A percentile compares a stretch with the other conserved stretches of the same genome.
Conservation (phyloP, 2,888 invertebrate genomes). For the Phengaris alcon region DNA sequence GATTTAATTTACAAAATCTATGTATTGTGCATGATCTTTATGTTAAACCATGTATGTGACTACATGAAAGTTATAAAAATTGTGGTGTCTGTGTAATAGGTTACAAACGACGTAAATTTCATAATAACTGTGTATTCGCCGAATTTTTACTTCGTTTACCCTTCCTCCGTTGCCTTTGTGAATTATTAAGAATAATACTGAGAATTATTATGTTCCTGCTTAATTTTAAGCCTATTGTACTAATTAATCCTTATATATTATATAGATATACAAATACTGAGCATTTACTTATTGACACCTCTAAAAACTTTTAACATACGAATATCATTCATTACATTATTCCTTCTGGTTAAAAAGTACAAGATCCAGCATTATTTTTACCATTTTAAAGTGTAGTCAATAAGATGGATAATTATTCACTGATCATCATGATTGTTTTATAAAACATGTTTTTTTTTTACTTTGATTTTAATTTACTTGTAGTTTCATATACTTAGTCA, state of each 20-base stretch:
- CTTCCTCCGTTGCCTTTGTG: conserved; percentile 25
- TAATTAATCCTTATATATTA: conserved; percentile 22
- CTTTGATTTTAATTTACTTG: neutral
- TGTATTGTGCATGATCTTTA: neutral
- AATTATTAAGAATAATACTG: neutral
- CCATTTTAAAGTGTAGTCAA: neutral
- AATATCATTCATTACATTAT: neutral
- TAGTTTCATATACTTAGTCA: neutral
- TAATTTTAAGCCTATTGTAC: conserved; percentile 22
- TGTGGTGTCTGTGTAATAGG: conserved; percentile 1
- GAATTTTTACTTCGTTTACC: neutral
- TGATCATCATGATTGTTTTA: neutral
- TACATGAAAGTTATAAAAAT: neutral
- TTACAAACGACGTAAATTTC: conserved; percentile 6
- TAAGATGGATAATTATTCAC: too few relatives aligned
- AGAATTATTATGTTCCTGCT: conserved; percentile 29
- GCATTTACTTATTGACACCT: conserved; percentile 15
- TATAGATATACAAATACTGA: conserved; percentile 22
- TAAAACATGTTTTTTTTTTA: neutral
- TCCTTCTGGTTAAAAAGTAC: neutral
- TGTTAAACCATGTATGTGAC: neutral
- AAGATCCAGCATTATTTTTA: conserved; percentile 4
- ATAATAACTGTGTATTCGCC: neutral
- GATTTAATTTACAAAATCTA: neutral
- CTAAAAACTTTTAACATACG: neutral